Evolutionary conservation across 2,113 vertebrate genomes (phyloP), one percentile per base, ranked within the genome.

Genomic region (Amphiprion percula): DNA sequence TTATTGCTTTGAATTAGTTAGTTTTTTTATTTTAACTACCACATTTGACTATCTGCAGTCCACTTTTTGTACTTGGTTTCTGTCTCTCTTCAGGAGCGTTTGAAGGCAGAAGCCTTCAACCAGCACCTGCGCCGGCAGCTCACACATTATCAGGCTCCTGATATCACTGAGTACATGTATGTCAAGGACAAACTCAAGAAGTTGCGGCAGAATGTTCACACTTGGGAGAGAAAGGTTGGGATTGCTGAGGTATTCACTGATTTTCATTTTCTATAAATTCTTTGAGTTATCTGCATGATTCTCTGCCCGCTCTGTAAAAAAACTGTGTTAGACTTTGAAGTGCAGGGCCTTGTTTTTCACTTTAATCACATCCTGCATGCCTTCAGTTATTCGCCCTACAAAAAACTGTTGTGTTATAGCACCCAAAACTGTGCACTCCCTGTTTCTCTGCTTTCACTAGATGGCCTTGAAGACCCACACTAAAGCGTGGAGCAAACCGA

Each of bases 141-240:
- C 44, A 4, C 74, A 15, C 68, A 87, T 17, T 85, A 86, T 49
- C 64, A 76, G 63, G 85, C 77, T 74, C 89, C 89, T 2, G 84
- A 68, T 44, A 26, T 90, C 68, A 15, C 6, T 0, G 76, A 88
- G 4, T 91, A 91, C 74, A 33, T 91, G 26, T n/a, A 39, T 0
- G 26, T 82, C 30, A 93, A 88, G 78, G 80, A 80, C n/a, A 88
- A 65, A 58, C 70, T 79, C 79, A 91, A 68, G 80, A 82, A 72
- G 72, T 82, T 92, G 62, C 87, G 61, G 68, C 56, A 84, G 63
- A 87, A 7, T 19, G 9, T 91, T 53, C 78, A 58, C 67, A 83
- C 11, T 0, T 88, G 71, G 88, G 76, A 91, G 65, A 87, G 88
- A 30, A 91, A 86, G 73, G 81, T 85, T 19, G 55, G n/a, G 15